phyloP scores from a whole-genome alignment of 2,797 vertebrate genomes.

The Thalassophryne amazonica region DNA sequence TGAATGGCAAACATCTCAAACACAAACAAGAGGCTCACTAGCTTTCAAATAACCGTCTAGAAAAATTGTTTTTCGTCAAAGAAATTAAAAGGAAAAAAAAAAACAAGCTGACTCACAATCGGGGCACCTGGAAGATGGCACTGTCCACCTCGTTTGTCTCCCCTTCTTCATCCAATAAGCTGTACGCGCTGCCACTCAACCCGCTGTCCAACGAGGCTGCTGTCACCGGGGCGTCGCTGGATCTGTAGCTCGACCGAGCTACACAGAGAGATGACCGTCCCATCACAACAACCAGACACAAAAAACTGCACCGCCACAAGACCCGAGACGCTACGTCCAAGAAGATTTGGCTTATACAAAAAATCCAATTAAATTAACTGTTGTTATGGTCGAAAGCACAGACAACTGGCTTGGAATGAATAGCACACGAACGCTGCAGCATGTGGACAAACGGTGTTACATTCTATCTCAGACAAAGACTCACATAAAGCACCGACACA shows the following conservation, averaged over 20 bases:
- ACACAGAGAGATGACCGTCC: constrained; percentile 70
- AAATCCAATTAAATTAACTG: not conserved
- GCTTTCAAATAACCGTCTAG: too few species aligned
- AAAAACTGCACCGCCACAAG: constrained; percentile 13
- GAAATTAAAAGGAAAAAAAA: not conserved
- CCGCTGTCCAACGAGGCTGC: constrained; percentile 92
- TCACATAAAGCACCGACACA: constrained; percentile 44
- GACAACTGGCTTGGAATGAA: constrained; percentile 27
- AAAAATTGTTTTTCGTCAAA: too few species aligned
- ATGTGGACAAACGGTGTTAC: constrained; percentile 26
- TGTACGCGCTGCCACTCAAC: constrained; percentile 91
- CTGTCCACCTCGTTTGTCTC: constrained; percentile 87
- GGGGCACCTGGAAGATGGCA: constrained; percentile 91
- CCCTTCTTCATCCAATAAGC: constrained; percentile 87
- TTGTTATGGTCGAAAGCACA: constrained; percentile 9
- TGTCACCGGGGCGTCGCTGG: constrained; percentile 88
- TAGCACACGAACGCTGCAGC: constrained; percentile 49
- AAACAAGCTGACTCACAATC: constrained; percentile 84
- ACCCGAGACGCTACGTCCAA: constrained; percentile 50
- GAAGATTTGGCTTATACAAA: constrained; percentile 9
- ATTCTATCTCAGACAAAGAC: constrained; percentile 42
- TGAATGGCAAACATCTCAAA: too few species aligned
- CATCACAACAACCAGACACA: constrained; percentile 34
- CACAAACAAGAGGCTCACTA: too few species aligned
- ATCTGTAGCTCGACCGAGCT: constrained; percentile 87